Evolutionary conservation across 2,113 vertebrate genomes (phyloP), one percentile per base, ranked within the genome.

Genomic region (Gavia stellata): DNA sequence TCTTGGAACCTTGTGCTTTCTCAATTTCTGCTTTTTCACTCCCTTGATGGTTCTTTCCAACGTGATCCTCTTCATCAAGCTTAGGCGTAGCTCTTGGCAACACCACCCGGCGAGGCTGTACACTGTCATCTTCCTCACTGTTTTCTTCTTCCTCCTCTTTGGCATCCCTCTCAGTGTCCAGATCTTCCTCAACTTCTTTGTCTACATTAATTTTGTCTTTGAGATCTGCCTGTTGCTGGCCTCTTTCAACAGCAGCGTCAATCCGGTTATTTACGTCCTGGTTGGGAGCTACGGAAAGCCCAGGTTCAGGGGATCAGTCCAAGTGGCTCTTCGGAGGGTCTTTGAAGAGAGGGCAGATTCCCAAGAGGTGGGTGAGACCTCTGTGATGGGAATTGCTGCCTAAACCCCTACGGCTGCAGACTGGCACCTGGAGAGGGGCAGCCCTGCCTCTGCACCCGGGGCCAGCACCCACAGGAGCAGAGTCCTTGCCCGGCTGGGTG

Each of bases 281-380:
- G 88, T 85, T 36, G 91, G 88, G 50, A 72, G 47, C 42, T 88
- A 80, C 2, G 28, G 71, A 33, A 88, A 49, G 17, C 26, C 49
- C 65, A 56, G 25, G 4, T 86, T 74, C 67, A 66, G 55, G 19
- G 12, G 34, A 25, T 82, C 94, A 0, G 20, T 96, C 84, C 80
- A 61, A 42, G 73, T 92, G 62, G 88, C 74, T 72, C 94, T 97
- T 25, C 85, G 88, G 73, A 92, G 79, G 73, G 94, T 94, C 50
- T 97, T 97, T 63, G 94, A 92, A 73, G 92, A 94, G 1, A 67
- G 56, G 45, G 52, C 26, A 45, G 92, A 86, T 45, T 75, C 24
- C 44, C 70, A 77, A 68, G 81, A 81, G 45, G 38, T 63, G 50
- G 83, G 61, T 23, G 86, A 90, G 52, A 68, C 5, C 20, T 67